Conservation (phyloP, 2,113 vertebrate genomes). For the Dunckerocampus dactyliophorus region DNA sequence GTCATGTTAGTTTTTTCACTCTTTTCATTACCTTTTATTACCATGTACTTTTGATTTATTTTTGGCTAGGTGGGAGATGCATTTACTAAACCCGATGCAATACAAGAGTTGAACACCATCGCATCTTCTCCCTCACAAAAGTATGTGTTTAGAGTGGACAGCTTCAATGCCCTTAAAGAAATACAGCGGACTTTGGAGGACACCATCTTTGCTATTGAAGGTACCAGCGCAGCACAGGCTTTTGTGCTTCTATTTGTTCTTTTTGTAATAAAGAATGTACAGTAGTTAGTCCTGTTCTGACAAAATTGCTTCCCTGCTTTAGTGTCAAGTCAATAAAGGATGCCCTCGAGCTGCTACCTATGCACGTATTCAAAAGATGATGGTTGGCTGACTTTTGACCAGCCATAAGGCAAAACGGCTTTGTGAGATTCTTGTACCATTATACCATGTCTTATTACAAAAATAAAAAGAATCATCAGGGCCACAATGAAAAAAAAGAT, state of each 20-base stretch:
- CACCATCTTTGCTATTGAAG: slow-evolving; percentile 83
- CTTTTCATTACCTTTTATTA: neutral
- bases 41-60: neutral
- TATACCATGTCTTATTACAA: too few species aligned
- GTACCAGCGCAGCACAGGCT: slow-evolving; percentile 40
- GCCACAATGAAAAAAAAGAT: too few species aligned
- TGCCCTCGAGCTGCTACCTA: too few species aligned
- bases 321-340: too few species aligned
- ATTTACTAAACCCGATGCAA: accelerated
- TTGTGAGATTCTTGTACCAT: too few species aligned
- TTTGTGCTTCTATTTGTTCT: neutral
- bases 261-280: neutral
- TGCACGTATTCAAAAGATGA: too few species aligned
- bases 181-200: slow-evolving; percentile 74
- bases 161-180: slow-evolving; percentile 69
- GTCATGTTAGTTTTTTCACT: too few species aligned
- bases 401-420: too few species aligned
- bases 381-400: too few species aligned
- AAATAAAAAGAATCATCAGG: too few species aligned
- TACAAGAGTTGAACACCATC: slow-evolving; percentile 48
- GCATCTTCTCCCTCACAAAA: slow-evolving; percentile 48
- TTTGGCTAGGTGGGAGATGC: slow-evolving; percentile 60
- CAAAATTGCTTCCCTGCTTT: too few species aligned
- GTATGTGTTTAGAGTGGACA: slow-evolving; percentile 71
- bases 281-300: too few species aligned